Evolutionary conservation across 2,113 vertebrate genomes (phyloP).

Genomic region (Misgurnus mizolepis): DNA sequence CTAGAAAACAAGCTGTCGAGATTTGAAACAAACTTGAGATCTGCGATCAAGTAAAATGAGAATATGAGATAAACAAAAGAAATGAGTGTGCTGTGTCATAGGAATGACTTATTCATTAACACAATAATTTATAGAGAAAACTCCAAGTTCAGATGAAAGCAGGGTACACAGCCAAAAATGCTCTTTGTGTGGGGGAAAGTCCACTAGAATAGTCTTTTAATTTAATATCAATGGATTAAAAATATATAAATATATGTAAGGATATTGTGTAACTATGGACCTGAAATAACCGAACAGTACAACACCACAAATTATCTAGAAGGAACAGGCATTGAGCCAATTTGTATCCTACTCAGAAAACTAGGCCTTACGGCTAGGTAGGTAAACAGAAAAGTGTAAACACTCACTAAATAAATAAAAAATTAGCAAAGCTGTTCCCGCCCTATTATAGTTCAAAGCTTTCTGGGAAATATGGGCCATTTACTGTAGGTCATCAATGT

Average conservation of each 20-base stretch:
- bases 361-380: background rate
- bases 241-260: no score
- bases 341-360: background rate
- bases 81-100: background rate
- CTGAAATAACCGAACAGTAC: no score
- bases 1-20: background rate
- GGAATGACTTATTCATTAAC: background rate
- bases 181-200: no score
- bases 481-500: background rate
- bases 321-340: background rate
- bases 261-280: no score
- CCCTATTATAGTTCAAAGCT: background rate
- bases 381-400: background rate
- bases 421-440: background rate
- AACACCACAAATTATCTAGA: no score
- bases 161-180: no score
- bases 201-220: no score
- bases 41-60: background rate
- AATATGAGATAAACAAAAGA: background rate
- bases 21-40: background rate
- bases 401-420: background rate
- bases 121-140: no score
- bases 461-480: constrained; percentile 1
- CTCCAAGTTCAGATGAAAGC: no score
- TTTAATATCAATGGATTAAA: no score